Conservation (phyloP, 1,140 invertebrate genomes). For the Hirudo medicinalis region DNA sequence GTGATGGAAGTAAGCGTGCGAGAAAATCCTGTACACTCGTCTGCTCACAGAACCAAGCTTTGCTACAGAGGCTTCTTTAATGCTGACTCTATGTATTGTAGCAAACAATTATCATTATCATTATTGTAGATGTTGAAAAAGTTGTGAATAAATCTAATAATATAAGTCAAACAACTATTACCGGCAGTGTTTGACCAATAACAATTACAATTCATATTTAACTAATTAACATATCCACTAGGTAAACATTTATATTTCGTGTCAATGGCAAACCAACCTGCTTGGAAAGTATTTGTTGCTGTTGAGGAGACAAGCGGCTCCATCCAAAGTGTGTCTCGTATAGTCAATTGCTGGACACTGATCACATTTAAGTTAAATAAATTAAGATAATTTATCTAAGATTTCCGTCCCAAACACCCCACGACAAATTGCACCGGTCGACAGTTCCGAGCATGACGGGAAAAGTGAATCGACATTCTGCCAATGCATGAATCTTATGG, state of each 20-base stretch:
- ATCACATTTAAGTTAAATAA: slow-evolving; percentile 25
- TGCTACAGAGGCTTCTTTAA: slow-evolving; percentile 93
- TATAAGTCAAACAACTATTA: too few species aligned
- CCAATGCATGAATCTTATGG: too few species aligned
- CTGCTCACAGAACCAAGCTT: slow-evolving; percentile 96
- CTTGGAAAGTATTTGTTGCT: slow-evolving; percentile 99
- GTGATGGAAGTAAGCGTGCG: slow-evolving; percentile 98
- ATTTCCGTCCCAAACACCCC: too few species aligned
- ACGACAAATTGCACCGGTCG: too few species aligned
- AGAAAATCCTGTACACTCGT: slow-evolving; percentile 97
- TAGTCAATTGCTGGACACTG: slow-evolving; percentile 97
- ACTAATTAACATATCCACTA: too few species aligned
- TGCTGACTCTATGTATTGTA: slow-evolving; percentile 76
- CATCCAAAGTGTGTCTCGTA: slow-evolving; percentile 95
- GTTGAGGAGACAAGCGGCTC: slow-evolving; percentile 92
- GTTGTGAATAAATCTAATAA: too few species aligned
- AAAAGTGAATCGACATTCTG: too few species aligned
- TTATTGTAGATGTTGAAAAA: too few species aligned
- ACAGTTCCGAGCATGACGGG: too few species aligned
- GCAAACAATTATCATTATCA: background rate
- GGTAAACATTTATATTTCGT: too few species aligned
- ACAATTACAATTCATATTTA: too few species aligned
- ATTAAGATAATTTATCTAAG: background rate
- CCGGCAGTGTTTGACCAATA: too few species aligned
- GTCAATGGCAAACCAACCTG: slow-evolving; percentile 47